phyloP scores from a whole-genome alignment of 2,797 vertebrate genomes.

The Dendrocincla tyrannina region DNA sequence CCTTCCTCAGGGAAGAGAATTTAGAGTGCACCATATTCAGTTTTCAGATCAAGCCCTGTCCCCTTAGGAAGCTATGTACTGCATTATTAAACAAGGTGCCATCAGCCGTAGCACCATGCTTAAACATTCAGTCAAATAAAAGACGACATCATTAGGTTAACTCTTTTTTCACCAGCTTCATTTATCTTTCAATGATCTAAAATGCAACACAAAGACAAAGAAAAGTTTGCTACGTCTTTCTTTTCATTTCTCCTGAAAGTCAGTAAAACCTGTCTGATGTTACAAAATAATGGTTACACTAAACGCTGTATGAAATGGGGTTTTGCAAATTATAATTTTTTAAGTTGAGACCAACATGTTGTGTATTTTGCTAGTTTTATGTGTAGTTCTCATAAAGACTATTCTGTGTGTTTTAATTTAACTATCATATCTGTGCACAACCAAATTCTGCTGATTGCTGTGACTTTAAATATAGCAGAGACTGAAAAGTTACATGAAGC shows the following conservation, averaged over 20 bases:
- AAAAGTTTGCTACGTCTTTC: background rate
- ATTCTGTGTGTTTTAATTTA: background rate
- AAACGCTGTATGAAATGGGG: background rate
- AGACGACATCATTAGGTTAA: constrained; percentile 71
- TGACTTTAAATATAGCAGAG: background rate
- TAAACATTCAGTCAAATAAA: constrained; percentile 81
- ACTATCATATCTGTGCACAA: background rate
- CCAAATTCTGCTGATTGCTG: background rate
- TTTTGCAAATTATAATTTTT: background rate
- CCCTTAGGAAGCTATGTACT: constrained; percentile 77
- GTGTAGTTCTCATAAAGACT: background rate
- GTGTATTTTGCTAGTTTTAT: background rate
- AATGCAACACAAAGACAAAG: constrained; percentile 12
- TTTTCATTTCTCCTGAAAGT: background rate
- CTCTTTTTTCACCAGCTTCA: constrained; percentile 57
- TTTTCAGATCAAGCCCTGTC: constrained; percentile 81
- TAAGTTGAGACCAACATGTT: background rate
- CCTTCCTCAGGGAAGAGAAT: constrained; percentile 80
- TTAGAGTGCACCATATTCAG: constrained; percentile 84
- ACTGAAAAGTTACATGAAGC: background rate
- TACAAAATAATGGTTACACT: background rate
- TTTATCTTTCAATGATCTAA: constrained; percentile 22
- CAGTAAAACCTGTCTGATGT: background rate
- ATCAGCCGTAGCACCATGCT: constrained; percentile 77
- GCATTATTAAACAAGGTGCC: constrained; percentile 84